A percentile compares a stretch with the other conserved stretches of the same genome.
Evolutionary conservation across 2,113 vertebrate species (phyloP).

Genomic region (Calidris pygmaea): DNA sequence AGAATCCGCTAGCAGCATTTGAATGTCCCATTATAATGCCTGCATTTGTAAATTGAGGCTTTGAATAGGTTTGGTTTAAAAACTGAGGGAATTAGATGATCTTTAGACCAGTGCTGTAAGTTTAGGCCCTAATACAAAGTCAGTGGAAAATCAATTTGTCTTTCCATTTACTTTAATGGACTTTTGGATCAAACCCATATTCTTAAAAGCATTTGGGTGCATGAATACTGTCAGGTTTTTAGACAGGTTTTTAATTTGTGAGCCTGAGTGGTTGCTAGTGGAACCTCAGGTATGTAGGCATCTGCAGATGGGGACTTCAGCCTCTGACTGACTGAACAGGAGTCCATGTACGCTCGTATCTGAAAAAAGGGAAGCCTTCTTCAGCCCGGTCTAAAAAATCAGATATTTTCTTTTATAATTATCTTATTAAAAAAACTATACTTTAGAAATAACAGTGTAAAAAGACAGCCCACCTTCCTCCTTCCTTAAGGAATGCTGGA

Average conservation of each 20-base stretch:
- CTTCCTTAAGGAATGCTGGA: background rate
- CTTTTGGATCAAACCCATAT: slow-evolving; percentile 47
- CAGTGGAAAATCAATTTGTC: slow-evolving; percentile 43
- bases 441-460: background rate
- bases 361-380: background rate
- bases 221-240: slow-evolving; percentile 10
- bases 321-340: background rate
- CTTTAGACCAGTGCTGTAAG: background rate
- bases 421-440: background rate
- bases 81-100: background rate
- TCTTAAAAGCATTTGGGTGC: slow-evolving; percentile 51
- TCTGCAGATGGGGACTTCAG: background rate
- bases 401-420: background rate
- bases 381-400: background rate
- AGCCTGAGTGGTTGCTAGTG: background rate
- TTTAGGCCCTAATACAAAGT: slow-evolving; percentile 8
- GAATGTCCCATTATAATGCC: slow-evolving; percentile 2
- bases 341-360: background rate
- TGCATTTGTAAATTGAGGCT: slow-evolving; percentile 14
- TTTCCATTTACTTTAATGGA: slow-evolving; percentile 61
- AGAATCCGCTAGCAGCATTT: background rate
- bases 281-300: background rate
- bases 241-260: slow-evolving; percentile 36
- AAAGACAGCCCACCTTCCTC: background rate
- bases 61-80: slow-evolving; percentile 4